Conservation (phyloP, 2,113 vertebrate genomes). For the Carassius gibelio region DNA sequence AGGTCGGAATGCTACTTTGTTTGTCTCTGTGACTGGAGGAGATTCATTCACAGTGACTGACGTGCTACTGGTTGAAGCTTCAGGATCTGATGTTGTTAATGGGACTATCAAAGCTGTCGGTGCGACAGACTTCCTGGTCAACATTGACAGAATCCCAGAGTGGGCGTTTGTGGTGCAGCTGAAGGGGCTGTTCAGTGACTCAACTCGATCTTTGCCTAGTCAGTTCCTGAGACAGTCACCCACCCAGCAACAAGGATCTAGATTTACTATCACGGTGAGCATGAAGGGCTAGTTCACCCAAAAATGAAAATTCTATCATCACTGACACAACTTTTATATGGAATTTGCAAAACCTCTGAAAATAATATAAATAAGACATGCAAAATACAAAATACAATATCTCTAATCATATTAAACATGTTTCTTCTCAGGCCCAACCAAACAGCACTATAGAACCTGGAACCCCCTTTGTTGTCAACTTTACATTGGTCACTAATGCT, state of each 20-base stretch:
- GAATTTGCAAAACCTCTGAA: background rate
- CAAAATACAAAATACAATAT: background rate
- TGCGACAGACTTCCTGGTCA: slow-evolving; percentile 51
- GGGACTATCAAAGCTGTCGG: slow-evolving; percentile 54
- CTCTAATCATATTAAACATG: background rate
- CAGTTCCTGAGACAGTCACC: slow-evolving; percentile 64
- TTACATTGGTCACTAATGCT: slow-evolving; percentile 55
- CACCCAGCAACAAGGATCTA: slow-evolving; percentile 4
- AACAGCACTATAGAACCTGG: slow-evolving; percentile 56
- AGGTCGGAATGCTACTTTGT: slow-evolving; percentile 50
- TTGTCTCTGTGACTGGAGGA: slow-evolving; percentile 63
- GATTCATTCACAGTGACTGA: slow-evolving; percentile 54
- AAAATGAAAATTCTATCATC: background rate
- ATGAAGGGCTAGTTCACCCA: background rate
- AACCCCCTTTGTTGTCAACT: slow-evolving; percentile 53
- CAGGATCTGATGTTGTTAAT: slow-evolving; percentile 47
- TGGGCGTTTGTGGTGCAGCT: slow-evolving; percentile 60
- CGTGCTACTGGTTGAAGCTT: slow-evolving; percentile 59
- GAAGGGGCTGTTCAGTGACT: slow-evolving; percentile 40
- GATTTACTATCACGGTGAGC: background rate
- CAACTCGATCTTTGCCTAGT: background rate
- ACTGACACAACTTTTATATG: slow-evolving; percentile 10
- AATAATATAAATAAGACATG: background rate
- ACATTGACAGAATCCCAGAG: slow-evolving; percentile 55
- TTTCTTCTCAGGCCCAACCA: slow-evolving; percentile 56